Evolutionary conservation across 1,140 invertebrate genomes (phyloP), one percentile per base, ranked within the genome.

Genomic region (Lasioglossum albipes): DNA sequence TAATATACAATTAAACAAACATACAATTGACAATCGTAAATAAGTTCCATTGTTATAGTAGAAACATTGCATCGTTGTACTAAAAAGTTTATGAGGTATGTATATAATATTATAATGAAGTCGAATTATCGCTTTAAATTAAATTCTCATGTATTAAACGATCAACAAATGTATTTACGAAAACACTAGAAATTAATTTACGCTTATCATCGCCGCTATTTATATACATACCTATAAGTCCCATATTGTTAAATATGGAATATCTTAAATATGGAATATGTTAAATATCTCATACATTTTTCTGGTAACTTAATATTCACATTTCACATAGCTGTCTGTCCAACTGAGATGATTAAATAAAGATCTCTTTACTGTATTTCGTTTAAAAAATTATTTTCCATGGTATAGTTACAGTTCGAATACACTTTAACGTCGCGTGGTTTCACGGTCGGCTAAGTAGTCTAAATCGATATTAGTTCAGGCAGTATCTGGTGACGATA

Each of bases 401-500:
- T 22, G 16, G 20, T 64, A 54, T n/a, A 54, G 1, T 76, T 41
- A n/a, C 57, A 27, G 49, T 64, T 57, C 36, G 31, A 66, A 81
- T 77, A 68, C 82, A 84, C 82, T 78, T 74, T 13, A 20, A 67
- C 49, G 36, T 69, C 42, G 31, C 31, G 7, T 54, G 54, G 62
- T 59, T 36, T 52, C 62, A 52, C 42, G 42, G 65, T 79, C 83
- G 75, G 81, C 62, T 65, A 85, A 86, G 71, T 85, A 75, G 71
- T 79, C 61, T 62, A 49, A 82, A 65, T 79, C 67, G 42, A 52
- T 59, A 68, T 22, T 22, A n/a, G 20, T 42, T 87, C 80, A 87
- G 31, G 74, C 67, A 2, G 79, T 87, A 83, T 87, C 86, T 0
- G 85, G 62, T 1, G 86, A 82, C 0, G 86, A 82, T 84, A 84